Conservation (phyloP, 64 coral and sea anemone genomes). For the Dendrophyllia cribrosa region DNA sequence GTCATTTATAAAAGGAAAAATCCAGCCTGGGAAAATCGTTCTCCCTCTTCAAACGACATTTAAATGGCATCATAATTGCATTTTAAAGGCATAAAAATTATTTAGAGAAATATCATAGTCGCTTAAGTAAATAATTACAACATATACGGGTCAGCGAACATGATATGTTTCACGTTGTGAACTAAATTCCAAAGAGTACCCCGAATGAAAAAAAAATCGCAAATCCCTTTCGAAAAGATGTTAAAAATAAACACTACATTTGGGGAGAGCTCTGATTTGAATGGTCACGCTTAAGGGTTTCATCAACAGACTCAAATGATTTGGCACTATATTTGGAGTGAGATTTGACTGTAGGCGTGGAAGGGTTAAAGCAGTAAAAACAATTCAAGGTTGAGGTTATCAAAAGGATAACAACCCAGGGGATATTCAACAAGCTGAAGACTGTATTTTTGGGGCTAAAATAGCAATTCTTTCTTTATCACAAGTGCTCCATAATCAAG, state of each 20-base stretch:
- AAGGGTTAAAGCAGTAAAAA: background rate
- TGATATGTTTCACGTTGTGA: no score
- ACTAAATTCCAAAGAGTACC: no score
- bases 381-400: slow-evolving; percentile 14
- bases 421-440: slow-evolving; percentile 11
- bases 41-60: background rate
- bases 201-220: no score
- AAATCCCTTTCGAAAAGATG: no score
- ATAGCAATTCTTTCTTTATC: background rate
- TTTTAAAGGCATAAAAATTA: background rate
- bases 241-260: no score
- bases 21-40: no score
- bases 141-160: background rate
- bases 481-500: background rate
- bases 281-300: background rate
- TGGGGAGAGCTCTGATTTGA: background rate
- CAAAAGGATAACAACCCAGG: slow-evolving; percentile 9
- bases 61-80: background rate
- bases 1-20: no score
- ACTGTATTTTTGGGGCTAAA: slow-evolving; percentile 3
- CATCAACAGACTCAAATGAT: background rate
- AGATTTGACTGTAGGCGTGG: background rate
- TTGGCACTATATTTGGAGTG: background rate
- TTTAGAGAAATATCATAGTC: background rate
- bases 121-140: slow-evolving; percentile 1